phyloP scores from a whole-genome alignment of 2,888 invertebrate species.

The Neria commutata region DNA sequence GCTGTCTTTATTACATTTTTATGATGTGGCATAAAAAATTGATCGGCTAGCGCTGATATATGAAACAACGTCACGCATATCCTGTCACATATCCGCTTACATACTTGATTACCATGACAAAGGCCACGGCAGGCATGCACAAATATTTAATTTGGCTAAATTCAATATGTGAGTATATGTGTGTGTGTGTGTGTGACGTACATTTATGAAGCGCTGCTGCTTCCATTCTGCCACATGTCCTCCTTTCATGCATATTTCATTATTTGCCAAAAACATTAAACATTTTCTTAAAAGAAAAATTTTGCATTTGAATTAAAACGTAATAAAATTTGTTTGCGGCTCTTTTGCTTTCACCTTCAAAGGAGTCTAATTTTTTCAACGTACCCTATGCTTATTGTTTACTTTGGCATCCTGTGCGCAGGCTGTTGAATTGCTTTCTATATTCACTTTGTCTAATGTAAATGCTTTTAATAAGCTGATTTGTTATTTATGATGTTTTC shows the following conservation, averaged over 20 bases:
- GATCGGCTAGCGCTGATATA: constrained; percentile 21
- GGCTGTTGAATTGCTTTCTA: neutral
- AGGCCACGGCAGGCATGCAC: too few relatives aligned
- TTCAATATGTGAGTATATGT: constrained; percentile 5
- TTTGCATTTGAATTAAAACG: constrained; percentile 54
- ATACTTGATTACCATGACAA: too few relatives aligned
- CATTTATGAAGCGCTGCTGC: constrained; percentile 25
- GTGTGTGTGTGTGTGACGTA: constrained; percentile 3
- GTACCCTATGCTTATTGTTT: too few relatives aligned
- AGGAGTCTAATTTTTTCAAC: constrained; percentile 19
- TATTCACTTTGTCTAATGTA: constrained; percentile 22
- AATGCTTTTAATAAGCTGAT: constrained; percentile 53
- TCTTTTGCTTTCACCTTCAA: neutral
- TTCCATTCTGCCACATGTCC: neutral
- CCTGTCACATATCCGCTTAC: neutral
- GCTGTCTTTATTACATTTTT: constrained; percentile 29
- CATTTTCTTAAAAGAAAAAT: constrained; percentile 32
- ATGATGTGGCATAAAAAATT: constrained; percentile 31
- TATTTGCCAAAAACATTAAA: constrained; percentile 46
- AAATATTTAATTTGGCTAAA: constrained; percentile 14
- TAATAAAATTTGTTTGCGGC: constrained; percentile 42
- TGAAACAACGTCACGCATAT: constrained; percentile 16
- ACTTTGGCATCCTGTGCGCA: constrained; percentile 8
- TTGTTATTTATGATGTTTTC: constrained; percentile 52
- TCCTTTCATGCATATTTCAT: constrained; percentile 42